Percentiles rank a stretch among this genome's conserved stretches.
Conservation (phyloP, 2,797 vertebrate species). For the Enoplosus armatus region DNA sequence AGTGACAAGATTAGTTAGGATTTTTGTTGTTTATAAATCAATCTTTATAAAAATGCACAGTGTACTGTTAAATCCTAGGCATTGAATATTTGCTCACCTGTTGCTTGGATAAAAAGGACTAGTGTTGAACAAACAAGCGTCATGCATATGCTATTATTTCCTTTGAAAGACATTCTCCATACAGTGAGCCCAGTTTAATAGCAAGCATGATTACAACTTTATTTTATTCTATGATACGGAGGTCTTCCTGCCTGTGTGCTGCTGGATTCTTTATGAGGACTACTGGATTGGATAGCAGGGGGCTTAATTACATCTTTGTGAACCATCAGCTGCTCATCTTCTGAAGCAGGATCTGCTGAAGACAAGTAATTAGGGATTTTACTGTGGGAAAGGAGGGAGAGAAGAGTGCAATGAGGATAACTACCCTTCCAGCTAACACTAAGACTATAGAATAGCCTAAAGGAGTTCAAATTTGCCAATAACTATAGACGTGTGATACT, state of each 20-base stretch:
- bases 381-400: not conserved
- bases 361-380: not conserved
- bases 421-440: not conserved
- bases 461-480: not conserved
- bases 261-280: not conserved
- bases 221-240: not conserved
- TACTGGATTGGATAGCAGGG: not conserved
- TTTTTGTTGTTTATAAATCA: not conserved
- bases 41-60: not conserved
- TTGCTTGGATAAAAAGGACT: not conserved
- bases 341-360: not conserved
- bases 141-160: not conserved
- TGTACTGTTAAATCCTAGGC: not conserved
- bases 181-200: constrained; percentile 10
- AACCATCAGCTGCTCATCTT: not conserved
- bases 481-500: not conserved
- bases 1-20: not conserved
- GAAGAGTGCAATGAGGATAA: not conserved
- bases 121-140: not conserved
- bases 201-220: not conserved
- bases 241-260: not conserved
- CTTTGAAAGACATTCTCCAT: not conserved
- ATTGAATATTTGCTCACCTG: constrained; percentile 12
- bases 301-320: not conserved
- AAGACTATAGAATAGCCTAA: not conserved